These are phyloP conservation scores for Spea bombifrons DNA, from an alignment of 2,113 vertebrate genomes.

Conservation along the genomic window DNA sequence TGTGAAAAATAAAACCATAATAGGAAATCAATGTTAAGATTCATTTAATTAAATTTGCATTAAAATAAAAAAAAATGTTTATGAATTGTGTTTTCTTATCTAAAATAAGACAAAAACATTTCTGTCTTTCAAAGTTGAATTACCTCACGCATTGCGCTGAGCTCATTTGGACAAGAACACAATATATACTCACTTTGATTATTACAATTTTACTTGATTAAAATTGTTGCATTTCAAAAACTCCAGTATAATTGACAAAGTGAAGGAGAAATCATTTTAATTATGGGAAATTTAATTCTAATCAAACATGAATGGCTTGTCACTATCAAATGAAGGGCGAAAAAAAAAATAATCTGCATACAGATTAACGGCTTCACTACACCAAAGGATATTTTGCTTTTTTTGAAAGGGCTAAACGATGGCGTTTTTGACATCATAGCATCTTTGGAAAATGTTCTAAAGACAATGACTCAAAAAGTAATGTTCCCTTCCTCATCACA, in stretches of 20 bases:
- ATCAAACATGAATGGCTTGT: slow-evolving; percentile 18
- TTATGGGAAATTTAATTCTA: slow-evolving; percentile 29
- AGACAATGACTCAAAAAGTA: slow-evolving; percentile 33
- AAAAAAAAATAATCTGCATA: slow-evolving; percentile 12
- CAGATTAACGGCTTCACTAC: slow-evolving; percentile 1
- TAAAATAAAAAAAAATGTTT: no score
- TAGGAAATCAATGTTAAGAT: no score
- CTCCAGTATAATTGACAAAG: slow-evolving; percentile 5
- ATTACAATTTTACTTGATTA: slow-evolving; percentile 22
- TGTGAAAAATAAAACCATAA: no score
- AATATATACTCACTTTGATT: slow-evolving; percentile 7
- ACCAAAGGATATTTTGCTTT: slow-evolving; percentile 26
- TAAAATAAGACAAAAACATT: no score
- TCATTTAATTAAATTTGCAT: no score
- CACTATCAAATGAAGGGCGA: neutral
- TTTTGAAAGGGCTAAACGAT: slow-evolving; percentile 20
- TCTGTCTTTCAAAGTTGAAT: neutral
- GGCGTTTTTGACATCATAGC: slow-evolving; percentile 9
- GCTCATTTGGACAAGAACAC: neutral
- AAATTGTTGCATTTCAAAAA: slow-evolving; percentile 6
- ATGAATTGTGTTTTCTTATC: no score
- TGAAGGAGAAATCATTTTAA: slow-evolving; percentile 17
- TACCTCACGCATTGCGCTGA: neutral
- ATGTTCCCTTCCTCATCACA: slow-evolving; percentile 11
- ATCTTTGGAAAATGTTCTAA: neutral